Base-by-base conservation (phyloP, 2,113 vertebrate genomes). In the Coregonus clupeaformis region DNA sequence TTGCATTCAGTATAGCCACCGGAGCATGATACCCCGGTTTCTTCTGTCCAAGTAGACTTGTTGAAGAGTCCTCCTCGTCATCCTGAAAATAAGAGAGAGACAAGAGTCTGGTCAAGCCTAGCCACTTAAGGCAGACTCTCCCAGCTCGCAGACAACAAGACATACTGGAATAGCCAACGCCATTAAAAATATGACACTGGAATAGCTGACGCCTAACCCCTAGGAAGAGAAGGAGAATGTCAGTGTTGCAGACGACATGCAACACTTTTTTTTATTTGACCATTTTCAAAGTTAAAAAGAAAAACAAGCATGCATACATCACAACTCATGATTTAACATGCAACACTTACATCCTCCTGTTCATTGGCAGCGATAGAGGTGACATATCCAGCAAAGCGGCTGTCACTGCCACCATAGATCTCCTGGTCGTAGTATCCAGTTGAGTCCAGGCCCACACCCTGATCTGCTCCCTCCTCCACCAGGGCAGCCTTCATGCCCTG, bases 291-390 rank as follows among this genome's bases (percentile, higher is more conserved):
- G 36, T 11, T 18, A 27, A 25, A n/a, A 59, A 32, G 7, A 36
- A 70, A 30, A 36, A n/a, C 63, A 22, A 42, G 36, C 9, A 42
- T 52, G 14, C 16, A 18, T 11, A 14, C 32, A 6, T n/a, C n/a
- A n/a, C n/a, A n/a, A n/a, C n/a, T n/a, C 32, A 32, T 42, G 36
- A 42, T 11, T 42, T 11, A 9, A 42, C 36, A 11, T 42, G 36
- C 36, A 42, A 42, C 18, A 94, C 96, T 94, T 91, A 97, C 97
- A 52, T 99, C 97, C 90, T 99, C 98, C 86, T 98, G 94, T 80
- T 99, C 97, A 75, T 97, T 98, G 72, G 98, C 97, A 75, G 98
- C 97, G 64, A 99, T 99, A 47, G 98, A 99, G 49, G 98, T 99
- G 78, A 99, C 96, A 0, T 99, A 99, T 86, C 98, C 98, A 77